These are phyloP conservation scores for Poeciliopsis gracilis DNA, from an alignment of 2,797 vertebrate genomes.

Conservation along the genomic window DNA sequence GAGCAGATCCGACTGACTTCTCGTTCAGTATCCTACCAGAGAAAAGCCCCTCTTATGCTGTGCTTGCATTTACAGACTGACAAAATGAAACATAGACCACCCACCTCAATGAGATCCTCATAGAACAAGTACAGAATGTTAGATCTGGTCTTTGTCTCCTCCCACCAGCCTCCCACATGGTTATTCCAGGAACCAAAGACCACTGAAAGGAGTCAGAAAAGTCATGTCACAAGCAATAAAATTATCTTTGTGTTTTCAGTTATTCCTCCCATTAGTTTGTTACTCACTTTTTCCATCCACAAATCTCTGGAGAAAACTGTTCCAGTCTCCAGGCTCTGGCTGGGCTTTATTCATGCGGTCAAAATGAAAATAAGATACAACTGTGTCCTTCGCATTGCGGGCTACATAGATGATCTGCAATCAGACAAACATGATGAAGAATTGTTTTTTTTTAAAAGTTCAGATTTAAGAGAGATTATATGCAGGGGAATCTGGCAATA, in stretches of 20 bases:
- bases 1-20: slow-evolving; percentile 57
- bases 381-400: slow-evolving; percentile 87
- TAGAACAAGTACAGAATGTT: slow-evolving; percentile 84
- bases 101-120: slow-evolving; percentile 84
- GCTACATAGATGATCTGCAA: slow-evolving; percentile 82
- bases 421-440: neutral
- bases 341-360: slow-evolving; percentile 81
- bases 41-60: neutral
- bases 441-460: neutral
- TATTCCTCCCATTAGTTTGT: neutral
- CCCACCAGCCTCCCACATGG: slow-evolving; percentile 80
- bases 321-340: slow-evolving; percentile 84
- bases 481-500: neutral
- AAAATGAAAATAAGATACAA: slow-evolving; percentile 88
- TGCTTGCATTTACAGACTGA: neutral
- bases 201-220: slow-evolving; percentile 51
- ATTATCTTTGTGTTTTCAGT: neutral
- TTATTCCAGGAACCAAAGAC: slow-evolving; percentile 82
- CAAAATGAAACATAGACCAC: slow-evolving; percentile 15
- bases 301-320: slow-evolving; percentile 65
- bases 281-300: slow-evolving; percentile 65
- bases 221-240: neutral
- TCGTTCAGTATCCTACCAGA: slow-evolving; percentile 74
- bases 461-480: neutral
- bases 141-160: slow-evolving; percentile 74